These are phyloP conservation scores for Euclidia mi DNA, from an alignment of 2,888 invertebrate species.

Conservation along the genomic window DNA sequence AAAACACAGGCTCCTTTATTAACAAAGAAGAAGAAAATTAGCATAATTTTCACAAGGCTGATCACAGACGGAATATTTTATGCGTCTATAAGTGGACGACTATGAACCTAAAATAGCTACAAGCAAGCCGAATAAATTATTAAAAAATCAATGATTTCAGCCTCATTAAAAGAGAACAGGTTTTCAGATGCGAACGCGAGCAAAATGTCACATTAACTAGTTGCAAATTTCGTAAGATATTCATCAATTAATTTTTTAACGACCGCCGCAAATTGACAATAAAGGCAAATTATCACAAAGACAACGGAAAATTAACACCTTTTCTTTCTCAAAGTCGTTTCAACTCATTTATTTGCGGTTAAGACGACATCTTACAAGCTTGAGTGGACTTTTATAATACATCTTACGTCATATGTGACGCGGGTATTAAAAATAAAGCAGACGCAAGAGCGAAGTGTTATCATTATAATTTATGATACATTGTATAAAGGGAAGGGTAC, in stretches of 20 bases:
- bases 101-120: no score
- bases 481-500: conserved; percentile 23
- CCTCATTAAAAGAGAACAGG: background rate
- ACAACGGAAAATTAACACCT: conserved; percentile 47
- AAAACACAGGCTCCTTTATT: no score
- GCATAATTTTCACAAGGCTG: no score
- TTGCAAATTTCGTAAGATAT: conserved; percentile 27
- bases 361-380: conserved; percentile 49
- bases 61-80: no score
- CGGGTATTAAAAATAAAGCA: conserved; percentile 45
- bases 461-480: conserved; percentile 28
- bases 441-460: conserved; percentile 36
- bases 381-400: conserved; percentile 55
- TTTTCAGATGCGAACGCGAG: background rate
- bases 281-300: conserved; percentile 31
- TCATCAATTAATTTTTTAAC: conserved; percentile 42
- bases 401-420: conserved; percentile 55
- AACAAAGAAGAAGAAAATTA: no score
- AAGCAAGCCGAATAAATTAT: background rate
- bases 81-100: no score
- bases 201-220: background rate
- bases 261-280: conserved; percentile 34
- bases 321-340: conserved; percentile 32
- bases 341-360: conserved; percentile 52
- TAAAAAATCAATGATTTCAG: background rate